Conservation (phyloP, 2,113 vertebrate species). For the Sylvia atricapilla region DNA sequence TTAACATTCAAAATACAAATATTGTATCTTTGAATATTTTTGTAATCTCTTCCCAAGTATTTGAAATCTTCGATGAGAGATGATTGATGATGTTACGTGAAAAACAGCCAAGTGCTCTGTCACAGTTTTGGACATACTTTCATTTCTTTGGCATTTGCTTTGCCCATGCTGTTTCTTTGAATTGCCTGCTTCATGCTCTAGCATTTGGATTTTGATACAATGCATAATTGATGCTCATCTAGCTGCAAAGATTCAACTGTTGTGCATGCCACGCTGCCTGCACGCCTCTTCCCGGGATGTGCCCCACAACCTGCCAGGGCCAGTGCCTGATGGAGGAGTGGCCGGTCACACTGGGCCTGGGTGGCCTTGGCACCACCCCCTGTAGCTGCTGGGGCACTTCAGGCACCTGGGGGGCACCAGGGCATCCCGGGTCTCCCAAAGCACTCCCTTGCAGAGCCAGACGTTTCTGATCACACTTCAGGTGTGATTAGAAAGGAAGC, state of each 20-base stretch:
- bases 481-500: background rate
- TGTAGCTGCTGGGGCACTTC: background rate
- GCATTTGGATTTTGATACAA: conserved; percentile 5
- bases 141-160: conserved; percentile 16
- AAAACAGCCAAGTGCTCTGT: background rate
- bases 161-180: conserved; percentile 19
- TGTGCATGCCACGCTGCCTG: rapidly evolving
- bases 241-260: background rate
- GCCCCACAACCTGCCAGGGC: rapidly evolving
- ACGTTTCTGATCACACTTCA: background rate
- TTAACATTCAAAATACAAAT: conserved; percentile 96
- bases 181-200: background rate
- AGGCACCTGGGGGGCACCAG: rapidly evolving
- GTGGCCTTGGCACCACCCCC: background rate
- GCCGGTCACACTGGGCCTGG: rapidly evolving
- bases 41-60: conserved; percentile 43
- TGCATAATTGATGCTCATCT: conserved; percentile 46
- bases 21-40: conserved; percentile 78
- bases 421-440: background rate
- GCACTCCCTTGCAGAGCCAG: rapidly evolving
- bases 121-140: background rate
- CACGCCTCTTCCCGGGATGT: rapidly evolving
- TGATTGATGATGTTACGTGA: background rate
- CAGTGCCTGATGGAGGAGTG: background rate
- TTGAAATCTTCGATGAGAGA: conserved; percentile 29